A percentile compares a stretch with the other conserved stretches of the same genome.
Conservation (phyloP, 2,888 invertebrate species). For the Laothoe populi region DNA sequence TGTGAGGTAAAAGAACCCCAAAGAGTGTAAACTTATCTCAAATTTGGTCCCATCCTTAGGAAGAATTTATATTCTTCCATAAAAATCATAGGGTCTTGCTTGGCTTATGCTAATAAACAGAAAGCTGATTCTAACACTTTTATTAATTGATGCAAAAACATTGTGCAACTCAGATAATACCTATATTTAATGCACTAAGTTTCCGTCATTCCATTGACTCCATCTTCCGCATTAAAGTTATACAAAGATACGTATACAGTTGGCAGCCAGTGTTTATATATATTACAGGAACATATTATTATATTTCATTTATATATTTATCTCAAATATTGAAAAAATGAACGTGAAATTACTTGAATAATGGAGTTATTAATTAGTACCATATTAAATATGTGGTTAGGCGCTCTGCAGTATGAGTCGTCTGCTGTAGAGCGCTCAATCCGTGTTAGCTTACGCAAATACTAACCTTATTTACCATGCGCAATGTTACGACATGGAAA, state of each 20-base stretch:
- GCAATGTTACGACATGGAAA: neutral
- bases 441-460: conserved; percentile 6
- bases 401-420: neutral
- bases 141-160: too few relatives aligned
- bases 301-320: conserved; percentile 11
- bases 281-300: neutral
- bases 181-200: neutral
- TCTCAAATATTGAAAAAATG: conserved; percentile 26
- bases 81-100: too few relatives aligned
- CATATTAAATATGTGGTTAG: conserved; percentile 12
- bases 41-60: too few relatives aligned
- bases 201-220: neutral
- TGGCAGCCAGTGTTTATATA: conserved; percentile 2
- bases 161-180: too few relatives aligned
- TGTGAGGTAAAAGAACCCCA: too few relatives aligned
- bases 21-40: too few relatives aligned
- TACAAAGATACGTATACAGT: neutral
- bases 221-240: conserved; percentile 2
- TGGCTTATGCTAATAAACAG: too few relatives aligned
- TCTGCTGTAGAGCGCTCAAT: neutral
- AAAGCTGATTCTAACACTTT: too few relatives aligned
- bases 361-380: neutral
- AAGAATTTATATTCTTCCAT: too few relatives aligned
- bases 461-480: conserved; percentile 9
- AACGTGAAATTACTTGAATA: neutral